phyloP scores from a whole-genome alignment of 2,113 vertebrate genomes.

The Spea bombifrons region DNA sequence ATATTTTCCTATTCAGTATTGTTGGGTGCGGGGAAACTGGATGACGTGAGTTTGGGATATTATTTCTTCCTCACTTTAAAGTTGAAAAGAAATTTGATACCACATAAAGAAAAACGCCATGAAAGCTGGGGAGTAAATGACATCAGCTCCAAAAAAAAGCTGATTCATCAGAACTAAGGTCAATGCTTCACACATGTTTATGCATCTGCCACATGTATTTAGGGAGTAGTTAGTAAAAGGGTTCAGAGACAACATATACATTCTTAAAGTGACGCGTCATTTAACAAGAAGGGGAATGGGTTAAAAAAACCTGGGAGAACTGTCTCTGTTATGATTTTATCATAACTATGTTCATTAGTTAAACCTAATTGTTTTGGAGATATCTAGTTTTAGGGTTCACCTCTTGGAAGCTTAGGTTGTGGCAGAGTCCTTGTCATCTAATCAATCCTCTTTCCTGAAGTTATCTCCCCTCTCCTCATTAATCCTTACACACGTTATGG shows the following conservation, averaged over 20 bases:
- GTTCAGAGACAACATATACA: not conserved
- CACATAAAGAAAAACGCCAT: too few relatives aligned
- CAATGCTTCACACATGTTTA: conserved; percentile 24
- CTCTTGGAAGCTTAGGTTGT: too few relatives aligned
- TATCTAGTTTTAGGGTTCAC: too few relatives aligned
- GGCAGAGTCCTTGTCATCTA: too few relatives aligned
- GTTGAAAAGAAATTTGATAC: too few relatives aligned
- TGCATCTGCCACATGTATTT: conserved; percentile 26
- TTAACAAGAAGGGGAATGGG: not conserved
- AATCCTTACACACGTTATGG: too few relatives aligned
- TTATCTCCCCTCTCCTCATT: too few relatives aligned
- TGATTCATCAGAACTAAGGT: conserved; percentile 12
- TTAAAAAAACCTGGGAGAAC: too few relatives aligned
- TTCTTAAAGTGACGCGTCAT: not conserved
- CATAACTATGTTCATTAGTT: too few relatives aligned
- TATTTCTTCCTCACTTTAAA: not conserved
- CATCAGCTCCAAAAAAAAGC: conserved; percentile 9
- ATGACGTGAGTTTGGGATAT: not conserved
- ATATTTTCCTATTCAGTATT: not conserved
- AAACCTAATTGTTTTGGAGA: too few relatives aligned
- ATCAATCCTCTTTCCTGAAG: too few relatives aligned
- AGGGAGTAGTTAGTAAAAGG: not conserved
- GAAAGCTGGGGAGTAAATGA: not conserved
- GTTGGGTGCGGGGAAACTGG: not conserved
- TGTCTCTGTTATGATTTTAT: too few relatives aligned